Evolutionary conservation across 2,888 invertebrate species (phyloP), one percentile per base, ranked within the genome.

Genomic region (Sinelater perroti): DNA sequence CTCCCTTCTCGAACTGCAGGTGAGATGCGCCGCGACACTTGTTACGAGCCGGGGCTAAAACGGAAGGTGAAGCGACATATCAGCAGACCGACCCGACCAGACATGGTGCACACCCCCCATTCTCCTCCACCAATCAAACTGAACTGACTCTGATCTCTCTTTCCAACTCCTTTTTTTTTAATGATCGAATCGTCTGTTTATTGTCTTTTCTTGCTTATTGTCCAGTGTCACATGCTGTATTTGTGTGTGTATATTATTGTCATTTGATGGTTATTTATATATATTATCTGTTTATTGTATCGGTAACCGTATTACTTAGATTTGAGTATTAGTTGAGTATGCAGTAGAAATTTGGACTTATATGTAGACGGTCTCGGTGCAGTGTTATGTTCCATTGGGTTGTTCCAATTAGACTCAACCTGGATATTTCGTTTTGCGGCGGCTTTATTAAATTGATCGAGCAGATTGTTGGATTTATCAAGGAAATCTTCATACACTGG

Each of bases 221-320:
- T 78, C 78, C 77, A 78, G 77, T 78, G 78, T 78, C 76, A 78
- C 74, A 75, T 75, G 76, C 77, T 70, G 74, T 75, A 77, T 76
- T 77, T 71, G 68, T 78, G 74, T 55, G 47, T 77, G 76, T 77
- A 75, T 74, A 74, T 75, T 71, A 75, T 78, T 78, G 76, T 77
- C 72, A 75, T 76, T 75, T 75, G 72, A 71, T 77, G 74, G 75
- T 78, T 76, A 76, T 75, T 76, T 78, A 73, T 77, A 76, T n/a
- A n/a, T n/a, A 73, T 73, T 75, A 73, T 73, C 72, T 76, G 75
- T 75, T 76, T 57, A 52, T 45, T 76, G 74, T 76, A 75, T 75
- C 71, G 72, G 73, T 74, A 72, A 66, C 72, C 60, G 66, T 52
- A 46, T 67, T n/a, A n/a, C n/a, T n/a, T 66, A 70, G 64, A 68